A percentile compares a stretch with the other conserved stretches of the same genome.
phyloP scores from a whole-genome alignment of 2,888 invertebrate genomes.

The Drosophila testacea region DNA sequence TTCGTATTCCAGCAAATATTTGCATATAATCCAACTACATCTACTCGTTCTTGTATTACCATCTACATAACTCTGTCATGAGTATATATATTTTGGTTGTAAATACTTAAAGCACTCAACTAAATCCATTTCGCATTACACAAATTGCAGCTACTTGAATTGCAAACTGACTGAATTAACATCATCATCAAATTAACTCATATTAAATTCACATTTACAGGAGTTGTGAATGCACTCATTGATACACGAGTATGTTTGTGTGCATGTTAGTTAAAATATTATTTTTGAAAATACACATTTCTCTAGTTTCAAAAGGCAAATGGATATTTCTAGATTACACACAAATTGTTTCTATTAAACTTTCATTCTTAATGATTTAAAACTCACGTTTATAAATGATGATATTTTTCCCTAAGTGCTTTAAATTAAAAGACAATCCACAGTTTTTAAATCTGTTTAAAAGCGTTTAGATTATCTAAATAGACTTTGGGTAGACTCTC shows the following conservation, averaged over 20 bases:
- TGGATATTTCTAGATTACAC: not conserved
- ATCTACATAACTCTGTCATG: not conserved
- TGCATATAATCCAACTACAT: constrained; percentile 44
- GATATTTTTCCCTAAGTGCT: too few species aligned
- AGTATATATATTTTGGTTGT: constrained; percentile 25
- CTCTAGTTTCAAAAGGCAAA: not conserved
- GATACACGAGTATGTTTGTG: not conserved
- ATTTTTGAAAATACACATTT: not conserved
- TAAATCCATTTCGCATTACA: constrained; percentile 50
- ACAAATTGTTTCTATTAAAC: too few species aligned
- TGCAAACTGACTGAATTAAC: constrained; percentile 25
- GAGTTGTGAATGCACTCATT: not conserved
- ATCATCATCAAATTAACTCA: constrained; percentile 9
- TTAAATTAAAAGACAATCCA: too few species aligned
- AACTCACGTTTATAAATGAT: too few species aligned
- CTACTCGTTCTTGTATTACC: too few species aligned
- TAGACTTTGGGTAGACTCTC: too few species aligned
- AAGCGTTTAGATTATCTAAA: too few species aligned
- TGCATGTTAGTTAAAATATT: not conserved
- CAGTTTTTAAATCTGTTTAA: too few species aligned
- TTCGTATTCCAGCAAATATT: constrained; percentile 60
- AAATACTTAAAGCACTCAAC: constrained; percentile 60
- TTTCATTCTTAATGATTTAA: too few species aligned
- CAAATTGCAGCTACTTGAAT: constrained; percentile 32
- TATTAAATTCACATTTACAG: not conserved